Percentiles rank a stretch among this genome's conserved stretches.
Evolutionary conservation across 2,797 vertebrate species (phyloP).

Genomic region (Spheniscus humboldti): DNA sequence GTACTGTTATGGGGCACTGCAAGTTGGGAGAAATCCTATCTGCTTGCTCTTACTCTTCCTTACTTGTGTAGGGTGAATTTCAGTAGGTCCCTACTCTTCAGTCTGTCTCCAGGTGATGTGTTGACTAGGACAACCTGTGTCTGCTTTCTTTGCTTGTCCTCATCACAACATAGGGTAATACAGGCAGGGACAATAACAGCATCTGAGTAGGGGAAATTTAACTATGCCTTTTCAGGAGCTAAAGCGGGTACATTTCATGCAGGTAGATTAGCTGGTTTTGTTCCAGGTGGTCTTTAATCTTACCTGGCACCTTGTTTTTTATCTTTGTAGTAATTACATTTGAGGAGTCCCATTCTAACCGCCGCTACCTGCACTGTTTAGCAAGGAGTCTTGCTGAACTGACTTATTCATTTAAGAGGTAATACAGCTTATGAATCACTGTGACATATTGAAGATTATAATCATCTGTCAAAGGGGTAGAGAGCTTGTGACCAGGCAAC

Average conservation of each 20-base stretch:
- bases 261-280: neutral
- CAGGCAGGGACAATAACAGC: neutral
- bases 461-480: neutral
- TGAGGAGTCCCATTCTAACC: neutral
- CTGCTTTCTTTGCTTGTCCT: neutral
- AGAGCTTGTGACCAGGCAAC: neutral
- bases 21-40: neutral
- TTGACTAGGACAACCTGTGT: neutral
- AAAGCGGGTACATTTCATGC: neutral
- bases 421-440: neutral
- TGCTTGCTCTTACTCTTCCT: neutral
- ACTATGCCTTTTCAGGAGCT: neutral
- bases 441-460: neutral
- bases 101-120: neutral
- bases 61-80: neutral
- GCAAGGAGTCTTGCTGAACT: neutral
- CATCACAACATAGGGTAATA: neutral
- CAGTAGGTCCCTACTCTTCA: neutral
- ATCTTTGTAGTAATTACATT: neutral
- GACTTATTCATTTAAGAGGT: neutral
- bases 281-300: neutral
- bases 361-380: neutral
- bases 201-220: neutral
- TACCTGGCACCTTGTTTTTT: neutral
- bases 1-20: neutral